phyloP scores from a whole-genome alignment of 2,888 invertebrate genomes.

The Chesias legatella region DNA sequence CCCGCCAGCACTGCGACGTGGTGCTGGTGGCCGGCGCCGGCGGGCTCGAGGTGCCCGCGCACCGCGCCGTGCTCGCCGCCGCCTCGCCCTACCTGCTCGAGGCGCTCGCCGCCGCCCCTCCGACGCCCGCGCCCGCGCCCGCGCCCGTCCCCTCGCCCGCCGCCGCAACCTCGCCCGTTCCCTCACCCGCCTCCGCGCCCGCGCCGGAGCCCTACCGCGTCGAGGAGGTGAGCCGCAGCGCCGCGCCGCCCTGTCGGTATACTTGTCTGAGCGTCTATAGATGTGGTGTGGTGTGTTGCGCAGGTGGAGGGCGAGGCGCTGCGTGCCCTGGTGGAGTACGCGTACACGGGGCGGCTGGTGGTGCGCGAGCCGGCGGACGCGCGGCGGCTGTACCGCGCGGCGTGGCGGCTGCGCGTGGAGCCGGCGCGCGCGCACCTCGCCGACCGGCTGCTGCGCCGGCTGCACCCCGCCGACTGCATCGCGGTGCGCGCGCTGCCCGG shows the following conservation, averaged over 20 bases:
- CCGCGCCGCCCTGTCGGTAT: too few relatives aligned
- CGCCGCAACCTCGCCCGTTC: constrained; percentile 6
- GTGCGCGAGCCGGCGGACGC: constrained; percentile 76
- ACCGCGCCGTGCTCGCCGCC: constrained; percentile 89
- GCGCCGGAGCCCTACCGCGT: constrained; percentile 33
- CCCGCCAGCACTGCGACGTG: constrained; percentile 93
- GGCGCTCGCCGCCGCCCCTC: constrained; percentile 68
- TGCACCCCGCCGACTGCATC: constrained; percentile 81
- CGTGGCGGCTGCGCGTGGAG: constrained; percentile 88
- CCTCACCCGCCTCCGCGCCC: constrained; percentile 9
- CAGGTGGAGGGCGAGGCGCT: constrained; percentile 81
- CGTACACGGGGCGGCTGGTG: constrained; percentile 86
- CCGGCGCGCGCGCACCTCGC: constrained; percentile 86
- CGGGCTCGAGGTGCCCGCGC: constrained; percentile 82
- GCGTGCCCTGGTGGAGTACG: constrained; percentile 88
- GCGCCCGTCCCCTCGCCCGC: constrained; percentile 20
- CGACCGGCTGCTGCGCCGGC: constrained; percentile 81
- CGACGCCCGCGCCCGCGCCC: constrained; percentile 10
- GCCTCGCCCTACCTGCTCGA: constrained; percentile 87
- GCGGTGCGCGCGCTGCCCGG: constrained; percentile 82
- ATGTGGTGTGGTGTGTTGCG: too few relatives aligned
- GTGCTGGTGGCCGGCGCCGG: constrained; percentile 86
- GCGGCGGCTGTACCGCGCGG: constrained; percentile 89
- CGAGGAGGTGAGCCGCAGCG: too few relatives aligned
- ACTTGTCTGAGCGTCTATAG: too few relatives aligned